Base-by-base conservation (phyloP, 2,113 vertebrate genomes). In the Tachysurus fulvidraco region DNA sequence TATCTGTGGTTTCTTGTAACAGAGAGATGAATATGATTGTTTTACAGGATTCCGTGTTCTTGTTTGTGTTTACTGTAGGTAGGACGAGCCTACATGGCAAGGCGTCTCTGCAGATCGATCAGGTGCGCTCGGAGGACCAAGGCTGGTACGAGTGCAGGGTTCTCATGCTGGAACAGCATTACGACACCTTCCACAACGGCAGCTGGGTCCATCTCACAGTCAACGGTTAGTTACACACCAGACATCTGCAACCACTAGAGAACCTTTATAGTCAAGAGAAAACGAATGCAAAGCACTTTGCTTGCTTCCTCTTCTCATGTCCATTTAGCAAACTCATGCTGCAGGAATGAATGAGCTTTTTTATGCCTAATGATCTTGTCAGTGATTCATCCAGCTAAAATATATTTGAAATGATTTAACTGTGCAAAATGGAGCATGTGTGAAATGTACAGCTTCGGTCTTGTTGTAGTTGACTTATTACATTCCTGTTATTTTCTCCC, bases 91-190 rank as follows among this genome's bases (percentile, higher is more conserved):
- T 99, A 91, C 96, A 99, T 23, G 98, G 96, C 93, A 98, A 98
- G 91, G 98, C 98, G 9, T 99, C 98, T 76, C 94, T 99, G 93
- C 97, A 97, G 93, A 97, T 99, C 59, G 97, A 98, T 52, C 97
- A 98, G 86, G 95, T 98, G 83, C 98, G 97, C 94, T 97, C 97
- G 0, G 97, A 98, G 91, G 98, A 99, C 95, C 98, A 99, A 94
- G 98, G 98, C 94, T 99, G 98, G 98, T 99, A 99, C 59, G 98
- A 99, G 92, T 99, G 98, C 94, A 96, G 97, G 95, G 97, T 99
- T 88, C 97, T 99, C 94, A 98, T 96, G 95, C 93, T 99, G 96
- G 98, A 99, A 93, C 97, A 99, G 92, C 97, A 99, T 93, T 98
- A 97, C 89, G 97, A 99, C 94, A 98, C 97, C 94, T 99, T 99